Percentiles rank a stretch among this genome's conserved stretches.
These are phyloP conservation scores for Drosophila sordidula DNA, from an alignment of 2,888 invertebrate species.

Conservation along the genomic window DNA sequence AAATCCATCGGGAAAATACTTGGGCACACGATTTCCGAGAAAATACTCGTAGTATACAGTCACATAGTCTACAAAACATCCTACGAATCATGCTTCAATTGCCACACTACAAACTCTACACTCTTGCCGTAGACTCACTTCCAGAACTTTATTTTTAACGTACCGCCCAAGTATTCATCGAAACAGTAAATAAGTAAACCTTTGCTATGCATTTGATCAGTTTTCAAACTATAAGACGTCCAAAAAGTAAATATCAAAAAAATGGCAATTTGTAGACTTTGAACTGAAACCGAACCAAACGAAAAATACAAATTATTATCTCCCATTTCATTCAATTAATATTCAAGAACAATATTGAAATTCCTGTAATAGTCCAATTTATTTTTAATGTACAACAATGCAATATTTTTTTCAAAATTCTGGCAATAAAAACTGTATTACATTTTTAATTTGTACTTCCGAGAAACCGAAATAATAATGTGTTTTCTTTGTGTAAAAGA, in stretches of 20 bases:
- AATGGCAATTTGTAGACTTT: constrained; percentile 40
- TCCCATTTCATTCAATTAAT: constrained; percentile 24
- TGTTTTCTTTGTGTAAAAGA: constrained; percentile 31
- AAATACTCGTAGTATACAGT: constrained; percentile 23
- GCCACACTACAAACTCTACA: constrained; percentile 15
- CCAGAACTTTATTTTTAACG: constrained; percentile 5
- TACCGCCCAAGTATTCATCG: constrained; percentile 36
- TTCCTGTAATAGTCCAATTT: constrained; percentile 13
- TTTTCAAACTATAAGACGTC: constrained; percentile 43
- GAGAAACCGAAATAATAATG: constrained; percentile 31
- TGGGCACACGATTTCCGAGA: constrained; percentile 22
- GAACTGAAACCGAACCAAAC: constrained; percentile 37
- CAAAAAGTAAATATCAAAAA: constrained; percentile 35
- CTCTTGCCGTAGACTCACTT: constrained; percentile 35
- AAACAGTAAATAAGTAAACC: constrained; percentile 14
- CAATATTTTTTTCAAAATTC: constrained; percentile 48
- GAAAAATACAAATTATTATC: constrained; percentile 17
- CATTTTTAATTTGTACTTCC: constrained; percentile 42
- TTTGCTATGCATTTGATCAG: constrained; percentile 53
- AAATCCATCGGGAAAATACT: constrained; percentile 16
- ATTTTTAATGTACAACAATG: constrained; percentile 36
- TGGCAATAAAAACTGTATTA: constrained; percentile 63
- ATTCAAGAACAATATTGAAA: constrained; percentile 20
- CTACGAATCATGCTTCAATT: constrained; percentile 8
- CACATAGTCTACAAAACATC: constrained; percentile 2